Conservation (phyloP, 2,797 vertebrate species). For the Poeciliopsis infans region DNA sequence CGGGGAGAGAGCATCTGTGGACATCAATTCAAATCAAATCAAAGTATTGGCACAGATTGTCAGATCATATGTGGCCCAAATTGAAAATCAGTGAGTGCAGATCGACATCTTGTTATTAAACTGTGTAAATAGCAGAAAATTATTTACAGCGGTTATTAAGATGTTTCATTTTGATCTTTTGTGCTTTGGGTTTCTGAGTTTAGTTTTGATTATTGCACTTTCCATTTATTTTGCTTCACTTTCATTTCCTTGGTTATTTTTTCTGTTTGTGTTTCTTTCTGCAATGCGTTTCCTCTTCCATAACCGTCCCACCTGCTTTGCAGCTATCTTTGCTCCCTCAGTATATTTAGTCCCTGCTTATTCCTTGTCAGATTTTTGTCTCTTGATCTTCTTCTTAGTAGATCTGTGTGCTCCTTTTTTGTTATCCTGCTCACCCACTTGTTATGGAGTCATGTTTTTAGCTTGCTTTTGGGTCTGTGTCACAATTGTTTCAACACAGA, state of each 20-base stretch:
- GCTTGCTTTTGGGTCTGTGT: not conserved
- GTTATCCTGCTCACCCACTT: constrained; percentile 1
- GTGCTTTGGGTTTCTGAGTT: not conserved
- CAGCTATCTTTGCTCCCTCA: constrained; percentile 3
- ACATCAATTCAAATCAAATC: not conserved
- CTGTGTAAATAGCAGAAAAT: not conserved
- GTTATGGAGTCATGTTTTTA: not conserved
- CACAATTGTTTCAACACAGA: not conserved
- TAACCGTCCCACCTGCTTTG: not conserved
- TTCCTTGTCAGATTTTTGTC: not conserved
- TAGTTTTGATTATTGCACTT: not conserved
- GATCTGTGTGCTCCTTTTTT: constrained; percentile 1
- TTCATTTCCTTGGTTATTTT: not conserved
- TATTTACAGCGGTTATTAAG: not conserved
- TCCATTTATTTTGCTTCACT: not conserved
- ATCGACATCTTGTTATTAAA: not conserved
- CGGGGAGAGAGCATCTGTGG: not conserved
- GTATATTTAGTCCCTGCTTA: not conserved
- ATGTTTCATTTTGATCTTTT: not conserved
- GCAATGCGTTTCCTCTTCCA: not conserved
- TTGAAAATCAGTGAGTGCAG: not conserved
- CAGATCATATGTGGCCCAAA: not conserved
- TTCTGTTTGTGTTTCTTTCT: not conserved
- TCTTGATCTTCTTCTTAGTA: constrained; percentile 4
- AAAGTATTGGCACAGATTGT: not conserved